phyloP scores from a whole-genome alignment of 1,140 invertebrate genomes.

The Drosophila ogumai region DNA sequence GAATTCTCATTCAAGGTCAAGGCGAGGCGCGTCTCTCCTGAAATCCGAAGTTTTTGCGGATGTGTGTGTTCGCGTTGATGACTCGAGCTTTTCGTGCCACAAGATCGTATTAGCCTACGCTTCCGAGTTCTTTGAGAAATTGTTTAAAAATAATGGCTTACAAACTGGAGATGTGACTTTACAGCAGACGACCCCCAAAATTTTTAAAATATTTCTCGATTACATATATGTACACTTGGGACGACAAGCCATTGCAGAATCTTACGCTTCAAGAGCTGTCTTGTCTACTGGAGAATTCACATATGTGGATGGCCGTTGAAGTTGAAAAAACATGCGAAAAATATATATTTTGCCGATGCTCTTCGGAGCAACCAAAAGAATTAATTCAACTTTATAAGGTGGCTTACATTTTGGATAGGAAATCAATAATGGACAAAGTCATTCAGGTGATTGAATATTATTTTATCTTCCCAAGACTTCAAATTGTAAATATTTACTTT shows the following conservation, averaged over 20 bases:
- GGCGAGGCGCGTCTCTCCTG: not conserved
- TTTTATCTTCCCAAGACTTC: not conserved
- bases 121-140: slow-evolving; percentile 11
- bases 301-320: slow-evolving; percentile 3
- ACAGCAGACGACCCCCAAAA: not conserved
- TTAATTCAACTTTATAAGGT: not conserved
- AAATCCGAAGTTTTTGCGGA: not conserved
- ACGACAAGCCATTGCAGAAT: fast-evolving
- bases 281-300: not conserved
- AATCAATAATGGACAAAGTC: not conserved
- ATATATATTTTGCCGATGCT: not conserved
- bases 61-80: not conserved
- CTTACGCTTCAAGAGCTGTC: not conserved
- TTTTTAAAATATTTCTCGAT: not conserved
- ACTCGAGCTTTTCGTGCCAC: not conserved
- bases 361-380: fast-evolving
- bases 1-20: not conserved
- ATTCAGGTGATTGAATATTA: not conserved
- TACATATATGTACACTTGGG: slow-evolving; percentile 4
- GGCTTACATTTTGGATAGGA: not conserved
- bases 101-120: slow-evolving; percentile 3
- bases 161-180: not conserved
- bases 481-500: not conserved
- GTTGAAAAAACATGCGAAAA: not conserved
- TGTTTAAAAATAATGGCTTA: not conserved